Conservation (phyloP, 2,113 vertebrate species). For the Jaculus jaculus region DNA sequence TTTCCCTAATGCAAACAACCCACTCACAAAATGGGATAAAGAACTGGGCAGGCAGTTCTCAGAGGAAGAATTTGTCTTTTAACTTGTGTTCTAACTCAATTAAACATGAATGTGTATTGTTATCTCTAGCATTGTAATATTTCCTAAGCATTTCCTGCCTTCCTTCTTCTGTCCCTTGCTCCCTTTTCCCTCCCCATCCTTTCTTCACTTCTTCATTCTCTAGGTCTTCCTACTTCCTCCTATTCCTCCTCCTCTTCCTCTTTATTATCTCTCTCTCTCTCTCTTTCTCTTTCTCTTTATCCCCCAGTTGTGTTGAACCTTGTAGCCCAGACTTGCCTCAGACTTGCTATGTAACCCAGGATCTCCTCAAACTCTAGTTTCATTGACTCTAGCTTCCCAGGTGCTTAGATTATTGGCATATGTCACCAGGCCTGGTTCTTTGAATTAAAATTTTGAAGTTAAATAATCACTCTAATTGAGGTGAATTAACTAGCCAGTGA, state of each 20-base stretch:
- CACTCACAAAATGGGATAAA: too few species aligned
- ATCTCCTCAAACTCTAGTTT: background rate
- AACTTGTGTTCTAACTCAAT: background rate
- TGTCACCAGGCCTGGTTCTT: background rate
- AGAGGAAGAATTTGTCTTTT: background rate
- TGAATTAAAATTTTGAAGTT: background rate
- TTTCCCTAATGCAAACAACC: too few species aligned
- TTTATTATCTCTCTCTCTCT: too few species aligned
- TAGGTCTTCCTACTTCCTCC: too few species aligned
- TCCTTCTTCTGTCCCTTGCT: background rate
- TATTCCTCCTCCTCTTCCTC: too few species aligned
- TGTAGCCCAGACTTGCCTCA: too few species aligned
- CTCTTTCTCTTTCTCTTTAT: too few species aligned
- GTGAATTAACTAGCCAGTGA: background rate
- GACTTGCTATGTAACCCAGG: too few species aligned
- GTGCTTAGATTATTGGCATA: background rate
- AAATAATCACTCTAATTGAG: background rate
- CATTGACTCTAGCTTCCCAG: background rate
- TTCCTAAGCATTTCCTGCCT: background rate
- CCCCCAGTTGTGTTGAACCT: too few species aligned
- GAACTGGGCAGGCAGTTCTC: too few species aligned
- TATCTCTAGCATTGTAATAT: rapidly evolving
- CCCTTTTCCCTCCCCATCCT: too few species aligned
- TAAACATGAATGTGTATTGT: constrained; percentile 25
- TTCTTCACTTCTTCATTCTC: too few species aligned